Percentiles rank a stretch among this genome's conserved stretches.
These are phyloP conservation scores for Limnodromus scolopaceus DNA, from an alignment of 2,797 vertebrate genomes.

Conservation along the genomic window DNA sequence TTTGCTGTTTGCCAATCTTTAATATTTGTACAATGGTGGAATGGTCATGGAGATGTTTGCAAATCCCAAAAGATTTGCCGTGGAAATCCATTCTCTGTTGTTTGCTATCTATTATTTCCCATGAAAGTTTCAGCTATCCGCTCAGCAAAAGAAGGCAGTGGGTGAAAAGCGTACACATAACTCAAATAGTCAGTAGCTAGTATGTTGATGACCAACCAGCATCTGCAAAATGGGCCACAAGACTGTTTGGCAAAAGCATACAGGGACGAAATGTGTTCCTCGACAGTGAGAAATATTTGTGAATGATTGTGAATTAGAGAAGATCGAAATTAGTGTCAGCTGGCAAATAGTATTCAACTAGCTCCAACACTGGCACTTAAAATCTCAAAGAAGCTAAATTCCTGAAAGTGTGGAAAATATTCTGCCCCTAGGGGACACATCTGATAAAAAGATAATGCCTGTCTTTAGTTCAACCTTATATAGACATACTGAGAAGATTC, in stretches of 20 bases:
- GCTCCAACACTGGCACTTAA: not conserved
- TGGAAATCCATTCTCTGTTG: not conserved
- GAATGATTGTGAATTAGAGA: not conserved
- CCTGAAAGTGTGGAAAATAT: not conserved
- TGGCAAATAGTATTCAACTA: not conserved
- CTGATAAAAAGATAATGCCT: not conserved
- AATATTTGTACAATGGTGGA: not conserved
- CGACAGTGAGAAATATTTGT: not conserved
- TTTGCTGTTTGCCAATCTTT: not conserved
- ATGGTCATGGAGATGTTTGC: not conserved
- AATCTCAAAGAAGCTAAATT: not conserved
- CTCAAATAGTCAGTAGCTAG: not conserved
- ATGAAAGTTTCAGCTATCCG: not conserved
- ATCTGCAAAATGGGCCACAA: not conserved
- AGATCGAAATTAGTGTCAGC: not conserved
- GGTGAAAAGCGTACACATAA: not conserved
- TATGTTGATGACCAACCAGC: not conserved
- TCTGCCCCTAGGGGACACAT: not conserved
- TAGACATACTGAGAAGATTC: not conserved
- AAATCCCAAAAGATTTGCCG: not conserved
- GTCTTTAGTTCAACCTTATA: not conserved
- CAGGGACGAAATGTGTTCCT: not conserved
- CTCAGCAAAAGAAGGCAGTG: not conserved
- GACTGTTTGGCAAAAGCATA: not conserved
- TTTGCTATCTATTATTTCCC: not conserved